A percentile compares a stretch with the other conserved stretches of the same genome.
These are phyloP conservation scores for Hydraecia micacea DNA, from an alignment of 2,888 invertebrate species.

Conservation along the genomic window DNA sequence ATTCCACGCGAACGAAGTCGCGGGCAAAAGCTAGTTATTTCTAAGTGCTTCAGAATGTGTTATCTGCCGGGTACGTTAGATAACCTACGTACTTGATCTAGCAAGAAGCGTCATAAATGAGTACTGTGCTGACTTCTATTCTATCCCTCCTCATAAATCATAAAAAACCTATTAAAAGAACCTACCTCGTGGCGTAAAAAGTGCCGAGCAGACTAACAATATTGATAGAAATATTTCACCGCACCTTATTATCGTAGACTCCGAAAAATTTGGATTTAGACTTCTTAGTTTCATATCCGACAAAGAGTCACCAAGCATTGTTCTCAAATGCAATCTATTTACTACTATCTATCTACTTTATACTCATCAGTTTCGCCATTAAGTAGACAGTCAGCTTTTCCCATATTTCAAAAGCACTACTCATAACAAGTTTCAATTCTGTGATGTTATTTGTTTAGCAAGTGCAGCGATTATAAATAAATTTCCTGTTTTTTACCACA, in stretches of 20 bases:
- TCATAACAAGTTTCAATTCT: no score
- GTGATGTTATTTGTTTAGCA: no score
- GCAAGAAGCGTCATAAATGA: not conserved
- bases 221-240: not conserved
- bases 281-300: no score
- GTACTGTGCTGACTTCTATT: not conserved
- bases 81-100: constrained; percentile 52
- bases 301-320: no score
- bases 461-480: no score
- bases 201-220: not conserved
- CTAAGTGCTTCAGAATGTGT: constrained; percentile 20
- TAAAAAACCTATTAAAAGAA: not conserved
- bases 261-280: not conserved
- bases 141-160: not conserved
- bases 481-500: not conserved
- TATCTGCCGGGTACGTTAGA: constrained; percentile 32
- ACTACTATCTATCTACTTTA: no score
- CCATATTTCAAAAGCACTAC: no score
- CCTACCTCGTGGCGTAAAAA: not conserved
- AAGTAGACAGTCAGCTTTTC: no score
- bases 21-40: no score
- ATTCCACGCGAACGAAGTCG: no score
- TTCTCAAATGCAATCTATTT: no score
- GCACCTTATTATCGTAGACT: not conserved
- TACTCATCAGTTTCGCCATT: no score